Percentiles rank a stretch among this genome's conserved stretches.
Evolutionary conservation across 1,140 invertebrate genomes (phyloP).

Genomic region (Octopus sinensis): DNA sequence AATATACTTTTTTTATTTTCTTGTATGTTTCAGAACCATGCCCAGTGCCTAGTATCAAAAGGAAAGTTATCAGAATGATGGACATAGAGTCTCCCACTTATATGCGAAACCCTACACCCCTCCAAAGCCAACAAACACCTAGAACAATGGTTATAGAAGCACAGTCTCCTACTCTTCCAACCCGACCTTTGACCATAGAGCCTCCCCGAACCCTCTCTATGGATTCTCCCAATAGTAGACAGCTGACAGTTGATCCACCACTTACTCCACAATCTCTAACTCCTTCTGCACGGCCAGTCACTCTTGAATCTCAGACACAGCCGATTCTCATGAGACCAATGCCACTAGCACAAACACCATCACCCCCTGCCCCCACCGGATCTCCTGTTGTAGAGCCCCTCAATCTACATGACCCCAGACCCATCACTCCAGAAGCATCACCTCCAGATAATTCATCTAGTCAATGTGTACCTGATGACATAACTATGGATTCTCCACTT

Average conservation of each 20-base stretch:
- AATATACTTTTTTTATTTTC: neutral
- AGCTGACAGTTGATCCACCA: constrained; percentile 6
- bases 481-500: neutral
- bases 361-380: constrained; percentile 3
- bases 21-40: constrained; percentile 11
- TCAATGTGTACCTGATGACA: constrained; percentile 2
- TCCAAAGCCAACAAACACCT: constrained; percentile 12
- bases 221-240: neutral
- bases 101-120: constrained; percentile 11
- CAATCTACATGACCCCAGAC: constrained; percentile 6
- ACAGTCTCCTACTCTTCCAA: constrained; percentile 4
- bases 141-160: constrained; percentile 12
- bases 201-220: constrained; percentile 3
- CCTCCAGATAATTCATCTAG: constrained; percentile 6
- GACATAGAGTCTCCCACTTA: constrained; percentile 15
- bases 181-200: constrained; percentile 4
- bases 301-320: constrained; percentile 10
- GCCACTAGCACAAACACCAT: constrained; percentile 8
- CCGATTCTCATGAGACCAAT: constrained; percentile 9
- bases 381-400: neutral
- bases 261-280: constrained; percentile 1
- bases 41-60: constrained; percentile 14
- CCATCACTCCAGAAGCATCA: constrained; percentile 1
- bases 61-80: constrained; percentile 11
- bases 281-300: neutral